Base-by-base conservation (phyloP, 2,113 vertebrate genomes). In the Psittacus erithacus region DNA sequence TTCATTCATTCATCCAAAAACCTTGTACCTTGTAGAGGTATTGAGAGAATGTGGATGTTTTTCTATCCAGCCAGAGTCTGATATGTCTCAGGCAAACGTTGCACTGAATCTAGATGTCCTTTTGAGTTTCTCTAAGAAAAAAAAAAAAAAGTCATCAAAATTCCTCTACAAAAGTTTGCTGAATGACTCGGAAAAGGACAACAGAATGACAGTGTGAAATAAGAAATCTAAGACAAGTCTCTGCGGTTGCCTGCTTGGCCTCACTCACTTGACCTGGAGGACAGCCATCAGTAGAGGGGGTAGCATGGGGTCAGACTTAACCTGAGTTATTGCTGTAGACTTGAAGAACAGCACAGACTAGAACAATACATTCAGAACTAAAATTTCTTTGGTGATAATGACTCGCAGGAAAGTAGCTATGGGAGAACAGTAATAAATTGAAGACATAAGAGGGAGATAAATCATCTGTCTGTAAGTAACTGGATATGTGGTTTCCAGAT, bases 241-340 rank as follows among this genome's bases (percentile, higher is more conserved):
- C 14, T n/a, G 17, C 3, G 17, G 3, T 13, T 62, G 77, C 11
- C 18, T 85, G 13, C 35, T 85, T 55, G 11, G 14, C 23, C 13
- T 15, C 6, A 6, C 8, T 29, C 23, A 15, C 13, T 20, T 57
- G 10, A 52, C 23, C n/a, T 82, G 62, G 19, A 75, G 20, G 10
- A 52, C 15, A 74, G 13, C 7, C 28, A 67, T 14, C 6, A 22
- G 10, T 2, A 57, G 3, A 28, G 1, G 12, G 3, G 4, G 7
- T 23, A 60, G 2, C 6, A 31, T 11, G 15, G 53, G 39, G 18
- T 29, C 41, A 6, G 17, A 65, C 17, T 12, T 67, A n/a, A 6
- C 8, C 10, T 29, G 19, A 33, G 35, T 73, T 81, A 55, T 33
- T 89, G 47, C 39, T 69, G 60, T 46, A 39, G 38, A 10, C 14